Conservation (phyloP, 2,797 vertebrate genomes). For the Anomalospiza imberbis region DNA sequence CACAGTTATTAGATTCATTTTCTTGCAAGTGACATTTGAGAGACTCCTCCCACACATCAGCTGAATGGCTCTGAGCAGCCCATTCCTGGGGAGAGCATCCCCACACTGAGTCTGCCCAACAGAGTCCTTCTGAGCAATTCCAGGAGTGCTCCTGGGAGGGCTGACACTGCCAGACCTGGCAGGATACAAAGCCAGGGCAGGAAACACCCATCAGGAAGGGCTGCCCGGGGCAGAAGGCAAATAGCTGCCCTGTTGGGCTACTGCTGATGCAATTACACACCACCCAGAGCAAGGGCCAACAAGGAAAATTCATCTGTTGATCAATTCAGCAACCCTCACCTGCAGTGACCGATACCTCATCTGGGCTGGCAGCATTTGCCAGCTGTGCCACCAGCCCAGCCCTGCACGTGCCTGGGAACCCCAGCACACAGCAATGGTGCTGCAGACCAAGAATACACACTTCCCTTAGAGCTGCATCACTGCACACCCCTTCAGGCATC, state of each 20-base stretch:
- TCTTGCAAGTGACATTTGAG: not conserved
- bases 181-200: not conserved
- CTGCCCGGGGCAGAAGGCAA: not conserved
- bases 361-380: not conserved
- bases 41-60: not conserved
- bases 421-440: not conserved
- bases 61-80: not conserved
- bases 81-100: not conserved
- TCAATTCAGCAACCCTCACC: not conserved
- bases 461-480: not conserved
- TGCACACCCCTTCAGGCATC: not conserved
- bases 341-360: not conserved
- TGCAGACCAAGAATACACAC: not conserved
- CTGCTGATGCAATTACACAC: not conserved
- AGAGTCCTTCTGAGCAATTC: not conserved
- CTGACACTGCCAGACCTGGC: not conserved
- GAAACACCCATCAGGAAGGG: not conserved
- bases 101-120: accelerated
- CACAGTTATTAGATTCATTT: not conserved
- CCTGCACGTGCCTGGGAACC: not conserved
- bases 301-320: not conserved
- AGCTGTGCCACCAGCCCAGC: not conserved
- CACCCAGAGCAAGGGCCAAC: not conserved
- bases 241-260: not conserved
- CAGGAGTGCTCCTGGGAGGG: not conserved